phyloP scores from a whole-genome alignment of 2,888 invertebrate species.

The Catonia carolina region DNA sequence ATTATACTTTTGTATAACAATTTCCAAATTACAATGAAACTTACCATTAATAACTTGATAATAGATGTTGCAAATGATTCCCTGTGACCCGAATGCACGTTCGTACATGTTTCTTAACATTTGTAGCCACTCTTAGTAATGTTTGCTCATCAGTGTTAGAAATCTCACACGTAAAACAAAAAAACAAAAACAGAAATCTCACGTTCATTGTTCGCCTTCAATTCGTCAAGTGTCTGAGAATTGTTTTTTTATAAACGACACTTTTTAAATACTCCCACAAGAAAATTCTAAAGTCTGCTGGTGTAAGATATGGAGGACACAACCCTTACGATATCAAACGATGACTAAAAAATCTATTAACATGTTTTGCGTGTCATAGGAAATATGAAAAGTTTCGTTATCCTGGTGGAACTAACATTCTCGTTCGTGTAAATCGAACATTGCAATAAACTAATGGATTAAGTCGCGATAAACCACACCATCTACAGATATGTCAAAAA shows the following conservation, averaged over 20 bases:
- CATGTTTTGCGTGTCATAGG: not conserved
- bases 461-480: constrained; percentile 1
- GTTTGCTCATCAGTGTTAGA: not conserved
- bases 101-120: constrained; percentile 1
- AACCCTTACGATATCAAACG: not conserved
- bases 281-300: not conserved
- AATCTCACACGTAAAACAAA: too few relatives aligned
- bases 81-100: not conserved
- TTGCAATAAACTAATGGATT: constrained; percentile 7
- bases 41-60: constrained; percentile 7
- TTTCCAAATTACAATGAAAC: too few relatives aligned
- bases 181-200: too few relatives aligned
- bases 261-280: constrained; percentile 10
- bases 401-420: constrained; percentile 6
- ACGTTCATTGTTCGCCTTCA: constrained; percentile 7
- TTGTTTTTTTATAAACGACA: constrained; percentile 6
- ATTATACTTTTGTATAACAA: too few relatives aligned
- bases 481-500: constrained; percentile 16
- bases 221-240: constrained; percentile 6
- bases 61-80: constrained; percentile 8
- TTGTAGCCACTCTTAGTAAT: constrained; percentile 6
- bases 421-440: constrained; percentile 10
- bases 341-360: constrained; percentile 5
- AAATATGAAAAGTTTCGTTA: not conserved
- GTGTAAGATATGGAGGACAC: not conserved